Conservation (phyloP, 1,140 invertebrate species). For the Pygmarrhopalites habei region DNA sequence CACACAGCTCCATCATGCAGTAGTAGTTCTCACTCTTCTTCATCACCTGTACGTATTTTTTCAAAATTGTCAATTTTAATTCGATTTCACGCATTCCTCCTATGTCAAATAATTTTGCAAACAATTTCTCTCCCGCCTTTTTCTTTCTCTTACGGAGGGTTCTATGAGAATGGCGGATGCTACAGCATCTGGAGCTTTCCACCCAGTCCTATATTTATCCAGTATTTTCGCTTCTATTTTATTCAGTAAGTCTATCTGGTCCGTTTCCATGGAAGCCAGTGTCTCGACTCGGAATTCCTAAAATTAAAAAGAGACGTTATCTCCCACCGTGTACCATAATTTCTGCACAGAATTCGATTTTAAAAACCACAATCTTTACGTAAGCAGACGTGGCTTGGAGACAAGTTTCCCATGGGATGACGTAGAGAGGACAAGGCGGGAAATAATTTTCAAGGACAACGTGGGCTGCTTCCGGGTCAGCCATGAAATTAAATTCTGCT, state of each 20-base stretch:
- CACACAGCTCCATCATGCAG: conserved; percentile 51
- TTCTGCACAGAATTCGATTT: background rate
- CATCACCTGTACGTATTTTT: conserved; percentile 18
- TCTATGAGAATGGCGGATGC: background rate
- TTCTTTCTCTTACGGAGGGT: background rate
- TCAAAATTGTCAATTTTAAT: too few species aligned
- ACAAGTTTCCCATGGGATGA: conserved; percentile 8
- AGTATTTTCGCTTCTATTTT: conserved; percentile 1
- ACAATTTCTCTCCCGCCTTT: too few species aligned
- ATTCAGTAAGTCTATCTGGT: conserved; percentile 3
- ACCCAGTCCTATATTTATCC: background rate
- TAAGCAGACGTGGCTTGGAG: background rate
- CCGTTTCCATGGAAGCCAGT: conserved; percentile 1
- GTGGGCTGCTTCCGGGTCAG: conserved; percentile 9
- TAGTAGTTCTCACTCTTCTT: conserved; percentile 17
- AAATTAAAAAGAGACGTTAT: background rate
- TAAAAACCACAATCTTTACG: too few species aligned
- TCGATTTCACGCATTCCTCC: too few species aligned
- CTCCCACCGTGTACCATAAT: background rate
- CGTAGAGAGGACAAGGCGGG: conserved; percentile 2
- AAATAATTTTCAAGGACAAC: background rate
- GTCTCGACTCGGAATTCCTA: conserved; percentile 10
- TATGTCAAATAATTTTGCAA: too few species aligned
- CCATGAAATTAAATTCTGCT: conserved; percentile 16
- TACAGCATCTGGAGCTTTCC: conserved; percentile 7